These are phyloP conservation scores for Eupithecia subumbrata DNA, from an alignment of 2,888 invertebrate genomes.

Conservation along the genomic window DNA sequence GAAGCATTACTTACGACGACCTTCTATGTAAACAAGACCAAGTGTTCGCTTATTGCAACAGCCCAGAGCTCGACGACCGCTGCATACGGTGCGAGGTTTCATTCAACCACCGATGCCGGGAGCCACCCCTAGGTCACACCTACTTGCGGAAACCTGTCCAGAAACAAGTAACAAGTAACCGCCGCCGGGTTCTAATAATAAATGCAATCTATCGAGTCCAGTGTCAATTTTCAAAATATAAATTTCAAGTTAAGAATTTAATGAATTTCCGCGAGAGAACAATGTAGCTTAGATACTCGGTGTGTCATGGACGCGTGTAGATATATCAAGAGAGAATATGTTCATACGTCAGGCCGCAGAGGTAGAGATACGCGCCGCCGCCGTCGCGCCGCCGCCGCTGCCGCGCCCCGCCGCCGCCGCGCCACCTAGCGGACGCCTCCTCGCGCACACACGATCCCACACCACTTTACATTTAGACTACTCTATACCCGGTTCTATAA, in stretches of 20 bases:
- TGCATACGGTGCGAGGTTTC: not conserved
- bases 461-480: not conserved
- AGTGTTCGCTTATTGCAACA: no score
- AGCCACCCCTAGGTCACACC: no score
- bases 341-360: conserved; percentile 22
- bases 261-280: not conserved
- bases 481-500: not conserved
- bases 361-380: not conserved
- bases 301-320: conserved; percentile 5
- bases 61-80: no score
- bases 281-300: not conserved
- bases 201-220: not conserved
- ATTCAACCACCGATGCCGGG: no score
- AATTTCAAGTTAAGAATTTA: no score
- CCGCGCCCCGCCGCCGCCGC: conserved; percentile 8
- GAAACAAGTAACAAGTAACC: not conserved
- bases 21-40: no score
- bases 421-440: conserved; percentile 20
- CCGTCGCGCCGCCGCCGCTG: conserved; percentile 14
- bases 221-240: not conserved
- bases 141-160: no score
- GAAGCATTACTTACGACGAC: no score
- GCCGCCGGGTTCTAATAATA: not conserved
- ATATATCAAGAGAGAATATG: conserved; percentile 25
- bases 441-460: conserved; percentile 1